These are phyloP conservation scores for Eulemur rubriventer DNA, from an alignment of 2,797 vertebrate genomes.

Conservation along the genomic window DNA sequence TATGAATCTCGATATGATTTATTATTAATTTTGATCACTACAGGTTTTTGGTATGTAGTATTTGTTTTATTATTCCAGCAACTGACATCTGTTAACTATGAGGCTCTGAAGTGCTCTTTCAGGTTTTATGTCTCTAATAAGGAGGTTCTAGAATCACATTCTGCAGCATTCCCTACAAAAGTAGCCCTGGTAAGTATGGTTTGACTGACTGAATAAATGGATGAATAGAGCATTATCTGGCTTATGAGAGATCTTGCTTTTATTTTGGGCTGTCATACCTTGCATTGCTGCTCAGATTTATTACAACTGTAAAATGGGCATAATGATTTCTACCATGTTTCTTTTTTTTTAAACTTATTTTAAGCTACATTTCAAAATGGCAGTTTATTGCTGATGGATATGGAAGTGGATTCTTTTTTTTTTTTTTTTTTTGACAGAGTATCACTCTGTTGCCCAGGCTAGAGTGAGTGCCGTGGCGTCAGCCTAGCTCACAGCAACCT, in stretches of 20 bases:
- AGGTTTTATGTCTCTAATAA: neutral
- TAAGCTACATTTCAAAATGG: too few species aligned
- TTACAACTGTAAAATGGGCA: neutral
- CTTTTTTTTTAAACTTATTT: too few species aligned
- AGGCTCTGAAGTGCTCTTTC: neutral
- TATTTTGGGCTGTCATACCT: neutral
- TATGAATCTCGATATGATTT: neutral
- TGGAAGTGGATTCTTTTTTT: too few species aligned
- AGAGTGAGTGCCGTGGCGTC: too few species aligned
- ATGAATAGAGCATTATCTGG: neutral
- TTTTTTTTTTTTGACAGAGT: too few species aligned
- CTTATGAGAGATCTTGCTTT: neutral
- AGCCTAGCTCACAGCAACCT: too few species aligned
- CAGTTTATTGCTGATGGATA: too few species aligned
- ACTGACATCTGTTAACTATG: neutral
- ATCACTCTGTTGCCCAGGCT: too few species aligned
- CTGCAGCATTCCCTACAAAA: neutral
- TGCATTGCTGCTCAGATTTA: neutral
- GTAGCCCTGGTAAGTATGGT: neutral
- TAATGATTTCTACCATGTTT: neutral
- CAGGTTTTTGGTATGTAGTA: neutral
- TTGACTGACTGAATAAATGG: neutral
- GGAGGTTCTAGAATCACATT: neutral
- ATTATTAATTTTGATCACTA: neutral
- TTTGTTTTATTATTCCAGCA: slow-evolving; percentile 12